Evolutionary conservation across 2,888 invertebrate species (phyloP), one percentile per base, ranked within the genome.

Genomic region (Callyntrura sp.): DNA sequence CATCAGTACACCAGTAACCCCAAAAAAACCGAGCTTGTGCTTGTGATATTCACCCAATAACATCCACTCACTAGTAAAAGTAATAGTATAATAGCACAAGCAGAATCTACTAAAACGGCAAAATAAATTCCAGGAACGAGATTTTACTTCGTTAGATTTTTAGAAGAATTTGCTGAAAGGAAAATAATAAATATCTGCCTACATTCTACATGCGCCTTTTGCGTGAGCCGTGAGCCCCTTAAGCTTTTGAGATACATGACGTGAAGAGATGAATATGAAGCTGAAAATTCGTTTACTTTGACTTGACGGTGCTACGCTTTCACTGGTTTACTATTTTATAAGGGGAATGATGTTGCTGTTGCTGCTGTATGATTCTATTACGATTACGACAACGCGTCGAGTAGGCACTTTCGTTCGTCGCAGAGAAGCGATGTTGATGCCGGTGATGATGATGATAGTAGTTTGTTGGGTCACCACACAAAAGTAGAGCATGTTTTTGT

Each of bases 141-240:
- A 62, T 62, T 62, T 25, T 62, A 62, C 62, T 62, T 62, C 28
- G 62, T 25, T 25, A 25, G 62, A 62, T 62, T 62, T n/a, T 62
- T 62, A 62, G 62, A 62, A 28, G 28, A 62, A 57, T 57, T 57
- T 62, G 62, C 28, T 25, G 62, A 62, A 28, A 62, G 62, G 62
- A 62, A 12, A 62, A 25, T 25, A 62, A 62, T 25, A 62, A 62
- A 17, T 3, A 25, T n/a, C n/a, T n/a, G n/a, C n/a, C n/a, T n/a
- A n/a, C n/a, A n/a, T n/a, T n/a, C n/a, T n/a, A n/a, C 14, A 62
- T 62, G 8, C 17, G 62, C 62, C 28, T 62, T 23, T 62, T 62
- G 28, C 62, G 12, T 35, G 28, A 43, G 70, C 70, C n/a, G n/a
- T n/a, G n/a, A n/a, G n/a, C n/a, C 70, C 70, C 68, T 35, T n/a